phyloP scores from a whole-genome alignment of 2,888 invertebrate species.

The Exephanes ischioxanthus region DNA sequence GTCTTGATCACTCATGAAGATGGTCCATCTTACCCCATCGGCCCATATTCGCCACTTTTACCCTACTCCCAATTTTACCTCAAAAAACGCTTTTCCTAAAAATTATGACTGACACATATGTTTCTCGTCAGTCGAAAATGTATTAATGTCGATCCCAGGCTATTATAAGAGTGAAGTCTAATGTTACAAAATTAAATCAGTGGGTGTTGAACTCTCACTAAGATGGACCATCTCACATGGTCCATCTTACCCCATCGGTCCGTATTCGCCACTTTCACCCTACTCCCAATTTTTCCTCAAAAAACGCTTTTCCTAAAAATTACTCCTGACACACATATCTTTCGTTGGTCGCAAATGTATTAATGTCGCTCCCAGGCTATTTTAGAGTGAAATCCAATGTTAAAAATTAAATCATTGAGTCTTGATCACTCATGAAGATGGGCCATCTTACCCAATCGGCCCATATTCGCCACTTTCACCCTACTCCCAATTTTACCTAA shows the following conservation, averaged over 20 bases:
- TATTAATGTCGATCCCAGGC: not conserved
- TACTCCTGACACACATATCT: not conserved
- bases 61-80: not conserved
- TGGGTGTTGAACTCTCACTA: no score
- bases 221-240: no score
- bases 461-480: no score
- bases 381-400: not conserved
- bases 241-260: no score
- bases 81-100: not conserved
- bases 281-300: not conserved
- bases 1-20: no score
- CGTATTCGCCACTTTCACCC: no score
- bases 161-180: slow-evolving; percentile 5
- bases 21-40: no score
- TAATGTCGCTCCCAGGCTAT: not conserved
- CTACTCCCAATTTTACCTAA: not conserved
- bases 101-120: not conserved
- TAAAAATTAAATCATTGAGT: no score
- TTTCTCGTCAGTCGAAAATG: not conserved
- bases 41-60: no score
- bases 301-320: not conserved
- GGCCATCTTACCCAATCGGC: no score
- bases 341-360: not conserved
- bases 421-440: no score
- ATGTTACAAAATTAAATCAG: no score